A percentile compares a stretch with the other conserved stretches of the same genome.
Conservation (phyloP, 2,113 vertebrate species). For the Anas platyrhynchos region DNA sequence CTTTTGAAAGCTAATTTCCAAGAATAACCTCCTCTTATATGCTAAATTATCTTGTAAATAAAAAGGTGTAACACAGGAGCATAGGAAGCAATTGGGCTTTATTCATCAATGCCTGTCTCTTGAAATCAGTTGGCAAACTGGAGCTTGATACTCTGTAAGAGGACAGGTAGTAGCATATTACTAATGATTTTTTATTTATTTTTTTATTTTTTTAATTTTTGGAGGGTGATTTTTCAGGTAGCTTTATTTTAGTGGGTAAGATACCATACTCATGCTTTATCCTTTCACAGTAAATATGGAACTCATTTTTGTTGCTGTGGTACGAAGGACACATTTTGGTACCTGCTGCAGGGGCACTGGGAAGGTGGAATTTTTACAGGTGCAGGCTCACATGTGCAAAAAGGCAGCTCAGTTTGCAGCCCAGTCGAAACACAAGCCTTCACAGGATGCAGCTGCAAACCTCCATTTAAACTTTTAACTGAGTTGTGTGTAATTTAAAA, state of each 20-base stretch:
- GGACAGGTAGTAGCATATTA: neutral
- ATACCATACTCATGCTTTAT: neutral
- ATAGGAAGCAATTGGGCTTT: slow-evolving; percentile 10
- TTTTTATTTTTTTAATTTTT: neutral
- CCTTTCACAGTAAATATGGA: neutral
- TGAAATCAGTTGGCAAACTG: neutral
- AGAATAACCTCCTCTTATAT: slow-evolving; percentile 36
- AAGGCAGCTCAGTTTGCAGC: neutral
- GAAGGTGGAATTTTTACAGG: neutral
- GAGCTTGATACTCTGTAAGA: neutral
- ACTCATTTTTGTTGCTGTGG: neutral
- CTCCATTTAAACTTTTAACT: slow-evolving; percentile 19
- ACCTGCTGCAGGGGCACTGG: neutral
- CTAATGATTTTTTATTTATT: neutral
- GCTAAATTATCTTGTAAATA: slow-evolving; percentile 64
- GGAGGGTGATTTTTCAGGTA: neutral
- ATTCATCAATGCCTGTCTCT: slow-evolving; percentile 16
- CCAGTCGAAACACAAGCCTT: neutral
- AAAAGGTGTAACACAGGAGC: slow-evolving; percentile 32
- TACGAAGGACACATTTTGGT: neutral
- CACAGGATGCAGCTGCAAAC: slow-evolving; percentile 29
- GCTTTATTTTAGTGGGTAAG: neutral
- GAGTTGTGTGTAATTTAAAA: slow-evolving; percentile 60
- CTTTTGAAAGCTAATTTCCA: slow-evolving; percentile 41
- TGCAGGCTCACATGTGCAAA: neutral